These are phyloP conservation scores for Phataginus tricuspis DNA, from an alignment of 2,797 vertebrate species.

Conservation along the genomic window DNA sequence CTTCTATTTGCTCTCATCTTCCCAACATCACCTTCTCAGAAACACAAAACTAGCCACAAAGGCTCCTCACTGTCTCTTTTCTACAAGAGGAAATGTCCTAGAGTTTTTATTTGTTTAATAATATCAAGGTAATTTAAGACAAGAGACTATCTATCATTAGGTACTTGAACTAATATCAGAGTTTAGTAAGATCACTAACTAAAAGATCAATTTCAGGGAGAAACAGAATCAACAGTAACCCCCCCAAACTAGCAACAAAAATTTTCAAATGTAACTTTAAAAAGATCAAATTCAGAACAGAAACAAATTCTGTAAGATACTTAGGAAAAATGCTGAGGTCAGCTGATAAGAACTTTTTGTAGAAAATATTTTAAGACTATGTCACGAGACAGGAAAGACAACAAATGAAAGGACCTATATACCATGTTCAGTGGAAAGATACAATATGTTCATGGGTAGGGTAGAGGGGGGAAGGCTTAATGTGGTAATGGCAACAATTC, in stretches of 20 bases:
- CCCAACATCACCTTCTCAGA: slow-evolving; percentile 24
- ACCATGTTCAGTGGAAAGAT: not conserved
- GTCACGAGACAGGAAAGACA: not conserved
- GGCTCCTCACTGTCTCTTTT: not conserved
- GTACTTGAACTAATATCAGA: slow-evolving; percentile 5
- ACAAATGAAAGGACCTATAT: not conserved
- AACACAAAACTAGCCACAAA: slow-evolving; percentile 1
- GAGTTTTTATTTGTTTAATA: slow-evolving; percentile 15
- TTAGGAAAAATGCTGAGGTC: not conserved
- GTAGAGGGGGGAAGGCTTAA: not conserved
- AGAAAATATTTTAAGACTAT: not conserved
- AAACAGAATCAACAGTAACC: not conserved
- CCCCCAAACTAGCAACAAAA: not conserved
- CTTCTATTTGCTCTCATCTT: slow-evolving; percentile 27
- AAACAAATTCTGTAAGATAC: not conserved
- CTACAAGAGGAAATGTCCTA: slow-evolving; percentile 14
- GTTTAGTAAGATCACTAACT: not conserved
- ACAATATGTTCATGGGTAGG: not conserved
- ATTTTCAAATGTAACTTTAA: not conserved
- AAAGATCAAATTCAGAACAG: not conserved
- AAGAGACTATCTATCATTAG: not conserved
- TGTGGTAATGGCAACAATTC: not conserved
- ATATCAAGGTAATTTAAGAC: not conserved
- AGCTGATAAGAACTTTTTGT: not conserved
- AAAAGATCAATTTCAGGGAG: not conserved